Conservation (phyloP, 2,113 vertebrate genomes). For the Verasper variegatus region DNA sequence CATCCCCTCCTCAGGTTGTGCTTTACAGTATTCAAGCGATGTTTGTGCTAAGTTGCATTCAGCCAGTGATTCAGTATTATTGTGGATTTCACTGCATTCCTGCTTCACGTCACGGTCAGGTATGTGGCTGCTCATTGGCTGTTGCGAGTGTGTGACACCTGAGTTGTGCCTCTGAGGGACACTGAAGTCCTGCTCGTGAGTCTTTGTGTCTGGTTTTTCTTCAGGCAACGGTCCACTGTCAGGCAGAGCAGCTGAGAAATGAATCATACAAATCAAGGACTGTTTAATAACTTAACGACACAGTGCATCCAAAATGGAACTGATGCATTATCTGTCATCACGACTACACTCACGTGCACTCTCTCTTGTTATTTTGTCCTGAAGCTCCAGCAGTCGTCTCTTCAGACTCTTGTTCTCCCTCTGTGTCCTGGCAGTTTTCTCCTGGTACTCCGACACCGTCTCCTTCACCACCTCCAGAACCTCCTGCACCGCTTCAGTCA, state of each 20-base stretch:
- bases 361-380: constrained; percentile 51
- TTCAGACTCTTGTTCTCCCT: constrained; percentile 77
- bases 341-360: constrained; percentile 49
- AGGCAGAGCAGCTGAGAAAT: constrained; percentile 32
- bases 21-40: constrained; percentile 11
- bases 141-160: background rate
- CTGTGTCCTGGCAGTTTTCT: constrained; percentile 75
- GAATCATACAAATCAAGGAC: background rate
- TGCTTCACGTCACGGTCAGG: constrained; percentile 22
- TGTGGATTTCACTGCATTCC: constrained; percentile 5
- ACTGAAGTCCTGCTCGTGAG: constrained; percentile 14
- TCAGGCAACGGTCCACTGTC: constrained; percentile 1
- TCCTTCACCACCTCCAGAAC: constrained; percentile 80
- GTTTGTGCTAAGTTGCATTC: constrained; percentile 7
- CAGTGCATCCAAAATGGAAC: background rate
- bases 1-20: constrained; percentile 12
- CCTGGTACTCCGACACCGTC: constrained; percentile 75
- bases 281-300: background rate
- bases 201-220: constrained; percentile 7
- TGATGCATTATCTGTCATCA: background rate
- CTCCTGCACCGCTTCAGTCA: constrained; percentile 75
- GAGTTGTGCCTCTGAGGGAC: constrained; percentile 10
- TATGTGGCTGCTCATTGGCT: background rate
- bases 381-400: constrained; percentile 70
- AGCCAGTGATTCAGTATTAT: background rate